Evolutionary conservation across 2,888 invertebrate genomes (phyloP).

Genomic region (Griposia aprilina): DNA sequence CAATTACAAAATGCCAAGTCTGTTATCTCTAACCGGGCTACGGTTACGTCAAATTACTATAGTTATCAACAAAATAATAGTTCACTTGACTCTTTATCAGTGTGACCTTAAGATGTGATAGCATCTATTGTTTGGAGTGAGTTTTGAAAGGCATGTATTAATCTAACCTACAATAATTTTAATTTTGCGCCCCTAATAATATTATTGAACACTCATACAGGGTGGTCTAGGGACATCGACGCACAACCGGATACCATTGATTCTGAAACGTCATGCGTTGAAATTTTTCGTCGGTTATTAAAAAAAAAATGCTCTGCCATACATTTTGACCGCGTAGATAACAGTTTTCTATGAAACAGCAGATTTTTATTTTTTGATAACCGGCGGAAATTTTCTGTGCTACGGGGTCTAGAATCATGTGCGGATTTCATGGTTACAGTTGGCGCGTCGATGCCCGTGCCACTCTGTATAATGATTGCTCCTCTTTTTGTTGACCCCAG

Average conservation of each 20-base stretch:
- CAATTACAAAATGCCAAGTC: conserved; percentile 56
- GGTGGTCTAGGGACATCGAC: no score
- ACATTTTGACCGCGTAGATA: no score
- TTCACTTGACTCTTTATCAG: conserved; percentile 46
- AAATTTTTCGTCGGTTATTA: no score
- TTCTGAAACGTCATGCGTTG: no score
- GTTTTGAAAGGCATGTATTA: not conserved
- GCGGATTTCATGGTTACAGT: no score
- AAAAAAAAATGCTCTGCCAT: no score
- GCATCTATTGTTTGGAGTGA: conserved; percentile 15
- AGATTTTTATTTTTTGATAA: no score
- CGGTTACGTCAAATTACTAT: conserved; percentile 54
- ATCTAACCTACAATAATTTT: not conserved
- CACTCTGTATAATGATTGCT: not conserved
- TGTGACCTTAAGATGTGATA: conserved; percentile 31
- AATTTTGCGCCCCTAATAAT: not conserved
- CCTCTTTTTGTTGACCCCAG: not conserved
- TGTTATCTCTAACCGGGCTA: conserved; percentile 54
- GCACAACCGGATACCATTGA: no score
- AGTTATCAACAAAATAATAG: conserved; percentile 49
- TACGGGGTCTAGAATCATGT: no score
- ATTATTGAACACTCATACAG: not conserved
- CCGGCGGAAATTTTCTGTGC: no score
- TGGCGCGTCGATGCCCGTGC: no score
- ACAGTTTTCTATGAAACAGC: no score